Evolutionary conservation across 2,113 vertebrate genomes (phyloP).

Genomic region (Carlito syrichta): DNA sequence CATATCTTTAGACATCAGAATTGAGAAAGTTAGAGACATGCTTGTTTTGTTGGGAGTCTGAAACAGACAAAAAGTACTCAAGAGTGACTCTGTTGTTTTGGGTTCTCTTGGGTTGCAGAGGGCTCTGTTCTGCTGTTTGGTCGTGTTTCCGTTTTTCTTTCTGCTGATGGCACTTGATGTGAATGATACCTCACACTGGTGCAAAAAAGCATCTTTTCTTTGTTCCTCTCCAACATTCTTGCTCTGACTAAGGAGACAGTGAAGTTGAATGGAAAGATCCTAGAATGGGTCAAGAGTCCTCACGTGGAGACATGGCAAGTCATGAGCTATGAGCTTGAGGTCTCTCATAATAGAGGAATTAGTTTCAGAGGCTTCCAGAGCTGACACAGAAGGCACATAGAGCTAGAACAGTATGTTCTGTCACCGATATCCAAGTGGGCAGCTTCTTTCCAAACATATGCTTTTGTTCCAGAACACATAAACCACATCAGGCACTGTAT

Average conservation of each 20-base stretch:
- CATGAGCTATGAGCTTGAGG: not conserved
- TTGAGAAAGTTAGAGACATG: not conserved
- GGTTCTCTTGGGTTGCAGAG: not conserved
- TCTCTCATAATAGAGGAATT: not conserved
- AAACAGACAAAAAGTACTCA: not conserved
- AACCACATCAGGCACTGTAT: not conserved
- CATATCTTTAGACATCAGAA: not conserved
- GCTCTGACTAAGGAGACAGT: not conserved
- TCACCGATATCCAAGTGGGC: not conserved
- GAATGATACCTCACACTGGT: accelerated
- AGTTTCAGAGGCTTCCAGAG: not conserved
- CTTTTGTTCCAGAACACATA: not conserved
- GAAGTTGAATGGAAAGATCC: not conserved
- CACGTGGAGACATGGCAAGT: accelerated
- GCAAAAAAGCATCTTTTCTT: not conserved
- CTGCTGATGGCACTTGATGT: no score
- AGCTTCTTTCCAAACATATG: not conserved
- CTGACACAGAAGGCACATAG: accelerated
- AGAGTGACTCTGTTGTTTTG: accelerated
- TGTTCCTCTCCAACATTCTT: not conserved
- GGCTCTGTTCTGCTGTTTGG: not conserved
- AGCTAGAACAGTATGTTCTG: not conserved
- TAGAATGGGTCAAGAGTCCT: not conserved
- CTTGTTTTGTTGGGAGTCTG: not conserved
- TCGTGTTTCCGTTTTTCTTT: not conserved